Evolutionary conservation across 2,113 vertebrate species (phyloP).

Genomic region (Prinia subflava): DNA sequence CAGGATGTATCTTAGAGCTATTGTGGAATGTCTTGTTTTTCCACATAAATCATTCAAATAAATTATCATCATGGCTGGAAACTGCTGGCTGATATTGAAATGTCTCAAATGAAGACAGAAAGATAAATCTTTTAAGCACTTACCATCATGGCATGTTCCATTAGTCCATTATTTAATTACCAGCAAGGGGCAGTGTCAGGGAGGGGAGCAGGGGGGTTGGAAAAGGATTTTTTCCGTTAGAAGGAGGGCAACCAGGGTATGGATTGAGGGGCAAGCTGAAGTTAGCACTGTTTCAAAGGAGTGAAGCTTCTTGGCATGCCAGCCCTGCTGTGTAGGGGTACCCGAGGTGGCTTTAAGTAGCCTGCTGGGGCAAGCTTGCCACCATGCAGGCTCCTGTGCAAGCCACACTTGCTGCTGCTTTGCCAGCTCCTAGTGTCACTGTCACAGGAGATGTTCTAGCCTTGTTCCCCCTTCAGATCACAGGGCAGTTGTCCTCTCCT

Average conservation of each 20-base stretch:
- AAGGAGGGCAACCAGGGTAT: background rate
- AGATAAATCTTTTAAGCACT: constrained; percentile 37
- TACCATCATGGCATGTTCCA: background rate
- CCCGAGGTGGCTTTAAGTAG: background rate
- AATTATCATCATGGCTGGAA: constrained; percentile 52
- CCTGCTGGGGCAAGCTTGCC: background rate
- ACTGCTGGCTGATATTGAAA: constrained; percentile 45
- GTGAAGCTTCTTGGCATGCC: background rate
- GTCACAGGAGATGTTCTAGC: background rate
- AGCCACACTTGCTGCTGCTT: background rate
- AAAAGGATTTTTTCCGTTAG: background rate
- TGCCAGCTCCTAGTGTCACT: background rate
- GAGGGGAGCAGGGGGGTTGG: background rate
- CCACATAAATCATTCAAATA: constrained; percentile 67
- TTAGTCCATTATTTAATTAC: constrained; percentile 40
- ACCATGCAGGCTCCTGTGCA: background rate
- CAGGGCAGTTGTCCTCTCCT: background rate
- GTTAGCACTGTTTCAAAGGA: background rate
- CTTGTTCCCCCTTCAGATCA: background rate
- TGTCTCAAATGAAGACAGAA: constrained; percentile 50
- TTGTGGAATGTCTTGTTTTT: constrained; percentile 67
- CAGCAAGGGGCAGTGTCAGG: background rate
- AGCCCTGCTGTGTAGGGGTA: background rate
- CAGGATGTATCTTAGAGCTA: constrained; percentile 30
- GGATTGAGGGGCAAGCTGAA: background rate